Conservation (phyloP, 2,888 invertebrate species). For the Chaetoderma sp. region DNA sequence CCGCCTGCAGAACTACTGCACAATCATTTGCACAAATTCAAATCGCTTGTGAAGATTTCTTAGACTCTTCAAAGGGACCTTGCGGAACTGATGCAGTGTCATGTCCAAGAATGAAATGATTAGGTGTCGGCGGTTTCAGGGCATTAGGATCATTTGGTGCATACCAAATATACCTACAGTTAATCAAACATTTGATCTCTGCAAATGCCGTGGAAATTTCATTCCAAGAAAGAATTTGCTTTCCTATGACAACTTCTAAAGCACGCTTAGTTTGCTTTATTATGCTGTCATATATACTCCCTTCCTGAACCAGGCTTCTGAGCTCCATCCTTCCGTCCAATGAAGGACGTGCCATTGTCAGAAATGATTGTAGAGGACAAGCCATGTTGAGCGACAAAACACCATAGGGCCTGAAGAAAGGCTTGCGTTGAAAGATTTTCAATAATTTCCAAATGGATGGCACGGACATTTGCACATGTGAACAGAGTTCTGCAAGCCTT, state of each 20-base stretch:
- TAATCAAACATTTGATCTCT: conserved; percentile 12
- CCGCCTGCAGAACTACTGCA: not conserved
- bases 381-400: conserved; percentile 15
- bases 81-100: not conserved
- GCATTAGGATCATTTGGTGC: conserved; percentile 16
- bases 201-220: conserved; percentile 17
- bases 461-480: conserved; percentile 15
- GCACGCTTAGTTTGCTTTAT: conserved; percentile 19
- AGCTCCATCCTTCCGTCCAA: not conserved
- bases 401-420: conserved; percentile 18
- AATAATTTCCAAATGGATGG: conserved; percentile 26
- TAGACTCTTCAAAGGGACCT: not conserved
- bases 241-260: conserved; percentile 3
- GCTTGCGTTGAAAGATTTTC: conserved; percentile 16
- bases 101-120: conserved; percentile 1
- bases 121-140: conserved; percentile 20
- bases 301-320: conserved; percentile 10
- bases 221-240: conserved; percentile 16
- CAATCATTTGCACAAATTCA: not conserved
- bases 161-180: conserved; percentile 16
- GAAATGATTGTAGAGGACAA: conserved; percentile 17
- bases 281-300: conserved; percentile 17
- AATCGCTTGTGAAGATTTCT: not conserved
- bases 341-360: conserved; percentile 10
- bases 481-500: conserved; percentile 22